phyloP scores from a whole-genome alignment of 92 coral and sea anemone species.

The Palythoa heliodiscus region DNA sequence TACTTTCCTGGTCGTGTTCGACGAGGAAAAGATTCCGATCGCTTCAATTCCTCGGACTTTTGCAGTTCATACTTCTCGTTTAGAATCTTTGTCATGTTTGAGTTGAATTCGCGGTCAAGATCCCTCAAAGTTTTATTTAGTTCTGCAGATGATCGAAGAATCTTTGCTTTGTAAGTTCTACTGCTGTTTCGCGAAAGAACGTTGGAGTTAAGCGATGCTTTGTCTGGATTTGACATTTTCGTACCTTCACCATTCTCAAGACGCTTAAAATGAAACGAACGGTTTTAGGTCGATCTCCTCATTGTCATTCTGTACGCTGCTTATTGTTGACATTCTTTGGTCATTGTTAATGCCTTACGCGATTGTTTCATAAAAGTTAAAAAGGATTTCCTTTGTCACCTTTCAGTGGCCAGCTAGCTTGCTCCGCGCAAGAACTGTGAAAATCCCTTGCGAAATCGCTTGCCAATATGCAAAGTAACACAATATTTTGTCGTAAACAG shows the following conservation, averaged over 20 bases:
- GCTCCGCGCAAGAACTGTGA: background rate
- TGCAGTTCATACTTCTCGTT: conserved; percentile 53
- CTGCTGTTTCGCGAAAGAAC: conserved; percentile 72
- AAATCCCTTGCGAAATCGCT: background rate
- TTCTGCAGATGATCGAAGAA: conserved; percentile 69
- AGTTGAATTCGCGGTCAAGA: conserved; percentile 65
- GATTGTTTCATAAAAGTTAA: background rate
- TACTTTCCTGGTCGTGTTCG: conserved; percentile 29
- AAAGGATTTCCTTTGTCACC: background rate
- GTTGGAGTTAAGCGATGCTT: conserved; percentile 14
- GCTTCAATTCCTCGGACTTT: conserved; percentile 28
- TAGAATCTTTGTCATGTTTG: conserved; percentile 73
- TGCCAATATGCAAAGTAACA: background rate
- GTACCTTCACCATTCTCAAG: background rate
- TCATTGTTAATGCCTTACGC: background rate
- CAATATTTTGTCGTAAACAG: background rate
- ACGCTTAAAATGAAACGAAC: background rate
- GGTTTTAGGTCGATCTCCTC: too few species aligned
- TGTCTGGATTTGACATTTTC: conserved; percentile 25
- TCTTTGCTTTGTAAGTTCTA: conserved; percentile 59
- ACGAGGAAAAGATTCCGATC: conserved; percentile 8
- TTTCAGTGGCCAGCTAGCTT: background rate
- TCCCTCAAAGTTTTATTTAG: conserved; percentile 65
- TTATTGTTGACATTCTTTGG: background rate
- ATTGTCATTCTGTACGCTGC: too few species aligned